Conservation (phyloP, 2,113 vertebrate genomes). For the Castor canadensis region DNA sequence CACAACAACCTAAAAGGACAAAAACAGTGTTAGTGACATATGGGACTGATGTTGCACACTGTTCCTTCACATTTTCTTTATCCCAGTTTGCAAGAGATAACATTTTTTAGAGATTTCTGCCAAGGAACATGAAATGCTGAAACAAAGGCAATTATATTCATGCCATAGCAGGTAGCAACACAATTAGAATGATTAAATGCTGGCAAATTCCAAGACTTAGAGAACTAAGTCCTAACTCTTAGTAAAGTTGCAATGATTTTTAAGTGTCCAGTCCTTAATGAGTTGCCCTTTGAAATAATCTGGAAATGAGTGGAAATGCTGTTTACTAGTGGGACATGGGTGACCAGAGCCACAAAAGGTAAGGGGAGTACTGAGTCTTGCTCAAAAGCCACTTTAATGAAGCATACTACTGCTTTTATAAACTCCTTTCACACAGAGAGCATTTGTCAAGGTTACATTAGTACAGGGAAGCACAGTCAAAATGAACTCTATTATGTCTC, state of each 20-base stretch:
- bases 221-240: conserved; percentile 7
- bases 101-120: background rate
- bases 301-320: background rate
- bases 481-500: too few relatives aligned
- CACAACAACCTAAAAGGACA: background rate
- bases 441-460: too few relatives aligned
- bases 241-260: conserved; percentile 46
- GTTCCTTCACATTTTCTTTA: background rate
- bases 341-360: too few relatives aligned
- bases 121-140: conserved; percentile 24
- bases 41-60: background rate
- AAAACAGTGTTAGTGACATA: background rate
- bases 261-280: background rate
- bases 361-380: too few relatives aligned
- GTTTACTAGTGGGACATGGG: too few relatives aligned
- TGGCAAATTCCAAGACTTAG: background rate
- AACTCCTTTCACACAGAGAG: too few relatives aligned
- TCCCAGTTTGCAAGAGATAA: background rate
- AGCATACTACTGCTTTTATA: too few relatives aligned
- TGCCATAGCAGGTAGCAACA: background rate
- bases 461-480: too few relatives aligned
- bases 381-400: too few relatives aligned
- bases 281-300: conserved; percentile 44
- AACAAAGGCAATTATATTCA: background rate
- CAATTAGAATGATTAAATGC: background rate